A percentile compares a stretch with the other conserved stretches of the same genome.
Conservation (phyloP, 1,140 invertebrate genomes). For the Aphelenchoides besseyi region DNA sequence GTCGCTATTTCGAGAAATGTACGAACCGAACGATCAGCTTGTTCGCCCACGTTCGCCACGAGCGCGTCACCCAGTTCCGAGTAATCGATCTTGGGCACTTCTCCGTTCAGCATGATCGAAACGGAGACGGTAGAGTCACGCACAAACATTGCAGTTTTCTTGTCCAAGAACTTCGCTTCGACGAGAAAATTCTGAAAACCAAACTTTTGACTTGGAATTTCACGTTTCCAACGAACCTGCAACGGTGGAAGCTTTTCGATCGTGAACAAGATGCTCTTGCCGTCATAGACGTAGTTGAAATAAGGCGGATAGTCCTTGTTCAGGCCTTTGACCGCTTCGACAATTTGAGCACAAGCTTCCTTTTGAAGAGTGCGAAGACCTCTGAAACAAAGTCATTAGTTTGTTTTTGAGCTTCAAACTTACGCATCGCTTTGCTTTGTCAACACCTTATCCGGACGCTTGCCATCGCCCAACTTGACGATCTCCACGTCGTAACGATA, state of each 20-base stretch:
- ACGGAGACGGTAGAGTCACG: background rate
- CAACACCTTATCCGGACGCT: background rate
- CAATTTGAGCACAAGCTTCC: background rate
- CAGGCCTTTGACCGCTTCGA: background rate
- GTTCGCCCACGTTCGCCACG: background rate
- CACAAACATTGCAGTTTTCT: background rate
- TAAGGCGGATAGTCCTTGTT: background rate
- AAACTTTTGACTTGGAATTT: background rate
- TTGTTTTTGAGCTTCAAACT: background rate
- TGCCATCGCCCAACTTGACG: background rate
- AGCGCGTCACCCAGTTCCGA: background rate
- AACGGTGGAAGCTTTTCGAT: too few species aligned
- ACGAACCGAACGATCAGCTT: background rate
- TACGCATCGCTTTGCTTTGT: background rate
- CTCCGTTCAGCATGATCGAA: background rate
- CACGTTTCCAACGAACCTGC: background rate
- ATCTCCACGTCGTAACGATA: slow-evolving; percentile 14
- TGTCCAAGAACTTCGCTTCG: background rate
- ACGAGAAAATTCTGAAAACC: background rate
- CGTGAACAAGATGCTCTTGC: background rate
- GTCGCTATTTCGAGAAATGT: background rate
- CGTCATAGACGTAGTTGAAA: slow-evolving; percentile 1
- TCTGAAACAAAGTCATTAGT: background rate
- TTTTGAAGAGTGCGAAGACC: background rate
- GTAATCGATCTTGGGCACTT: background rate